phyloP scores from a whole-genome alignment of 2,797 vertebrate genomes.

The Scyliorhinus canicula region DNA sequence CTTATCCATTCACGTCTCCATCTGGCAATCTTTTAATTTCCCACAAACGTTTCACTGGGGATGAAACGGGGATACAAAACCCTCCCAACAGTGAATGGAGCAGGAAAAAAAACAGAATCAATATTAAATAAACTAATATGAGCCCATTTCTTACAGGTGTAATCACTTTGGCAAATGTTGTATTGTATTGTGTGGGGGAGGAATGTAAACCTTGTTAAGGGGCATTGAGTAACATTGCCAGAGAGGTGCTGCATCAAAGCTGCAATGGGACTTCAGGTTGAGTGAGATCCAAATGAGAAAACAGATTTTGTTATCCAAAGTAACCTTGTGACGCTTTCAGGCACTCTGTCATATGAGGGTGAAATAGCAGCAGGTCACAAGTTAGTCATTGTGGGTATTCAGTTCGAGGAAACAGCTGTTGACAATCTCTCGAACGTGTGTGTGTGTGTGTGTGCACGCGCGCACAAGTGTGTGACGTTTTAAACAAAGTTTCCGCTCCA shows the following conservation, averaged over 20 bases:
- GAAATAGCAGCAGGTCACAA: neutral
- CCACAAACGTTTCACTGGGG: neutral
- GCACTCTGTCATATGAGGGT: neutral
- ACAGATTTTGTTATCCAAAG: neutral
- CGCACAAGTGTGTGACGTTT: too few species aligned
- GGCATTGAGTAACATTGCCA: too few species aligned
- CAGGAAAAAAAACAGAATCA: neutral
- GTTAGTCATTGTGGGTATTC: neutral
- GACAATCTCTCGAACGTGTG: neutral
- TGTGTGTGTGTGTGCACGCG: too few species aligned
- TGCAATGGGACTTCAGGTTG: neutral
- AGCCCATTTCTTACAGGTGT: too few species aligned
- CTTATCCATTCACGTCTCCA: neutral
- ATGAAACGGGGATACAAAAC: neutral
- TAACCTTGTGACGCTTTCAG: neutral
- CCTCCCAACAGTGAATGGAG: too few species aligned
- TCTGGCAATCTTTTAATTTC: neutral
- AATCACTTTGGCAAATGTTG: neutral
- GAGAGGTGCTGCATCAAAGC: too few species aligned
- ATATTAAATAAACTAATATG: neutral
- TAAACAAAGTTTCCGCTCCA: too few species aligned
- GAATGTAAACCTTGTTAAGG: neutral
- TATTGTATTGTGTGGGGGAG: neutral
- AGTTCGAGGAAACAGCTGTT: neutral
- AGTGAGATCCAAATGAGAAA: neutral